A percentile compares a stretch with the other conserved stretches of the same genome.
These are phyloP conservation scores for Seira sanloemensis DNA, from an alignment of 2,888 invertebrate species.

Conservation along the genomic window DNA sequence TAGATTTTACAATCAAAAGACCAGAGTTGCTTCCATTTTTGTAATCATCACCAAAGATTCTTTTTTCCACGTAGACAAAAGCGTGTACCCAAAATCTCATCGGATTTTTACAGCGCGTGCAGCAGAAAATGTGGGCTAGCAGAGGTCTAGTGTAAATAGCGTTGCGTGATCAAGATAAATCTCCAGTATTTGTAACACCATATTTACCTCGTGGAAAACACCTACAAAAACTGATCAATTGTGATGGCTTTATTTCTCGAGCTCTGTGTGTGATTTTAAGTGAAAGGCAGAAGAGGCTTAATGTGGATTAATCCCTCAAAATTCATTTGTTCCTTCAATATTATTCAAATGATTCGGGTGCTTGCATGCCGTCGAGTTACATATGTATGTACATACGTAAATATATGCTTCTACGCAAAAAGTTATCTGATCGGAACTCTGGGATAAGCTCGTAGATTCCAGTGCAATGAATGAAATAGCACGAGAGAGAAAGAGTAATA, in stretches of 20 bases:
- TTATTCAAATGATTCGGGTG: no score
- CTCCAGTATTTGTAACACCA: not conserved
- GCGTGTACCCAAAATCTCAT: no score
- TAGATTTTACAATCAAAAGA: no score
- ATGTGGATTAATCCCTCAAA: not conserved
- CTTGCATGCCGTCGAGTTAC: no score
- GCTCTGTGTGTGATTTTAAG: not conserved
- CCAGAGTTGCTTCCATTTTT: no score
- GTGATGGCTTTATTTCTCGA: not conserved
- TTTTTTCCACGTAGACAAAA: no score
- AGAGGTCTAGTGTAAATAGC: not conserved
- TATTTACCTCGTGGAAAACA: not conserved
- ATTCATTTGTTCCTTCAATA: not conserved
- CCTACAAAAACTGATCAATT: not conserved
- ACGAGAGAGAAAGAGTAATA: no score
- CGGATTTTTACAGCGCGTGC: no score
- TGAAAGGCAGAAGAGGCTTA: not conserved
- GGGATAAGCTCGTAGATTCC: not conserved
- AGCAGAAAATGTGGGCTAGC: conserved; percentile 5
- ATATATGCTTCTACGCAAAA: not conserved
- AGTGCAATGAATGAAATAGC: not conserved
- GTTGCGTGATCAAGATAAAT: not conserved
- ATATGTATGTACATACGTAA: not conserved
- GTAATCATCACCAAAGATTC: no score
- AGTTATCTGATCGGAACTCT: not conserved